Evolutionary conservation across 2,797 vertebrate species (phyloP).

Genomic region (Malurus splendens): DNA sequence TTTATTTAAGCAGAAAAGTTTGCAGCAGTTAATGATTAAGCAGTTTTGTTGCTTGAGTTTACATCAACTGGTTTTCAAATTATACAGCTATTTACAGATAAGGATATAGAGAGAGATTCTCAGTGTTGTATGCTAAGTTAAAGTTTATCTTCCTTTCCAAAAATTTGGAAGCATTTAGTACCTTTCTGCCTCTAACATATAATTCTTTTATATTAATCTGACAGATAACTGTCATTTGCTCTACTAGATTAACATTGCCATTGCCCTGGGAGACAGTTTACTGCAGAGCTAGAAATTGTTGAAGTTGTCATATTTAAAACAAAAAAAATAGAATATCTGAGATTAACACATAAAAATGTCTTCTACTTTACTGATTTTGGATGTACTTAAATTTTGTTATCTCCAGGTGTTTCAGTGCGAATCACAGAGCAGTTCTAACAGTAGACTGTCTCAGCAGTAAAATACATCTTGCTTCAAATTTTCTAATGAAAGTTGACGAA

Average conservation of each 20-base stretch:
- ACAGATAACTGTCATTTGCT: neutral
- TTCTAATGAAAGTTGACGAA: neutral
- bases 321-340: neutral
- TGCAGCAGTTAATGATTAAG: neutral
- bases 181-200: neutral
- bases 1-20: neutral
- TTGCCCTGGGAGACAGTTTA: neutral
- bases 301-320: neutral
- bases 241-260: neutral
- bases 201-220: neutral
- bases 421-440: neutral
- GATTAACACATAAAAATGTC: neutral
- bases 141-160: neutral
- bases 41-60: neutral
- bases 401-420: neutral
- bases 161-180: neutral
- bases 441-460: neutral
- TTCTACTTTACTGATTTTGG: neutral
- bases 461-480: neutral
- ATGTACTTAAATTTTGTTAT: neutral
- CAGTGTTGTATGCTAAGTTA: neutral
- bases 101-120: neutral
- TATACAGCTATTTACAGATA: neutral
- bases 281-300: neutral
- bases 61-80: neutral